phyloP scores from a whole-genome alignment of 2,113 vertebrate genomes.

The Brienomyrus longianalis region DNA sequence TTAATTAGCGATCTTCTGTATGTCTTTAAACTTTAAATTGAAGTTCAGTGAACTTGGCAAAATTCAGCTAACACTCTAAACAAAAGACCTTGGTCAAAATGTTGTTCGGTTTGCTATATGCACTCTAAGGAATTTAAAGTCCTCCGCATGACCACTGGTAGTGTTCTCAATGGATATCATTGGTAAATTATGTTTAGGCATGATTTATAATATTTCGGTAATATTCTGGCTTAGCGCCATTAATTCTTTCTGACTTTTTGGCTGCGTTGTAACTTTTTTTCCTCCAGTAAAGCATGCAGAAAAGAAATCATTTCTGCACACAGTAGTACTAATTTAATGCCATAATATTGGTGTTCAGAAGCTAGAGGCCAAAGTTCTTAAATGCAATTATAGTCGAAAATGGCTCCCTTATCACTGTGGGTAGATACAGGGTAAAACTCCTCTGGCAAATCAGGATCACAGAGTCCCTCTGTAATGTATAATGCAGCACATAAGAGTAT shows the following conservation, averaged over 20 bases:
- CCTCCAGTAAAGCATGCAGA: constrained; percentile 49
- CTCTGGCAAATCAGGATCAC: constrained; percentile 37
- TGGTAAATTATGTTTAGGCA: neutral
- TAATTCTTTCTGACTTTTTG: constrained; percentile 42
- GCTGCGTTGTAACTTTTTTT: constrained; percentile 47
- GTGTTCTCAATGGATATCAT: neutral
- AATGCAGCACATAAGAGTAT: constrained; percentile 22
- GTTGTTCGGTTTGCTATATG: neutral
- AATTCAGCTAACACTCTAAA: neutral
- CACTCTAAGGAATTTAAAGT: neutral
- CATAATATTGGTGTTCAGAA: constrained; percentile 33
- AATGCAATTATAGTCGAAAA: constrained; percentile 57
- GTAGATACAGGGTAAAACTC: constrained; percentile 37
- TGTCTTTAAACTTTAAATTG: constrained; percentile 1
- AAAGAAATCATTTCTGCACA: constrained; percentile 37
- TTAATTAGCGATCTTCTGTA: neutral
- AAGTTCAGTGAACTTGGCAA: neutral
- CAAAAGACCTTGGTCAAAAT: neutral
- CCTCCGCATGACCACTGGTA: neutral
- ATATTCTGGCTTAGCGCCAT: constrained; percentile 44
- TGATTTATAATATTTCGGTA: neutral
- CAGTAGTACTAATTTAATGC: constrained; percentile 43
- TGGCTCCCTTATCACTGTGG: constrained; percentile 47
- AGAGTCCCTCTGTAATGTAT: constrained; percentile 30
- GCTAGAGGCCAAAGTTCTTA: constrained; percentile 55